Base-by-base conservation (phyloP, 2,797 vertebrate genomes). In the Microtus obscurus region DNA sequence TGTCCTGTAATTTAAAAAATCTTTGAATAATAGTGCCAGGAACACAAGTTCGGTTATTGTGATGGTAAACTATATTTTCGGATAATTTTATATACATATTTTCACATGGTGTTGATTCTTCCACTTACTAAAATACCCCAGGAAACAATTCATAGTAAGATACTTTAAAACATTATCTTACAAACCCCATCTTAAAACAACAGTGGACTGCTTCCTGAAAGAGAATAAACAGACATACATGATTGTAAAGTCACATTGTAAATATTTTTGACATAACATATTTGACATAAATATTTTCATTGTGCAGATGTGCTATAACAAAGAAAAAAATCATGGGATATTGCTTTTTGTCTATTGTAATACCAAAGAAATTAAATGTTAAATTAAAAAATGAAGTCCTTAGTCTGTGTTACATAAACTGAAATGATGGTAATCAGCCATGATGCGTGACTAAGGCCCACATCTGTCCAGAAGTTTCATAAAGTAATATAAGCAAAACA, bases 361-460 rank as follows among this genome's bases (percentile, higher is more conserved):
- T 96, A 97, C 79, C 83, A 97, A 97, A 97, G 37, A 98, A 98
- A 98, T 96, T 93, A 98, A 97, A 97, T 91, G 43, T 97, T 97
- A 95, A 90, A 97, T 98, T 98, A 97, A 97, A 98, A 97, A 92
- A 80, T 91, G 87, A 94, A 98, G 97, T 96, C 86, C n/a, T 97
- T 96, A 96, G 92, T 80, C 97, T 98, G 96, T 95, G 79, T 87
- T 96, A 71, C 85, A 97, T 97, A 98, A 98, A 97, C 95, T 98
- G 95, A 97, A 97, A 89, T 96, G 97, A 97, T 74, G 40, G 13
- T 98, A 98, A 99, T 98, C 96, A 98, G 97, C 97, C 98, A 96
- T 98, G 98, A 98, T 98, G 98, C 59, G 0, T 98, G 98, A 98
- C 98, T 98, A 98, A 98, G 97, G 97, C 96, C 80, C 97, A 98